phyloP scores from a whole-genome alignment of 1,140 invertebrate species.

The Leptonema lineaticorne region DNA sequence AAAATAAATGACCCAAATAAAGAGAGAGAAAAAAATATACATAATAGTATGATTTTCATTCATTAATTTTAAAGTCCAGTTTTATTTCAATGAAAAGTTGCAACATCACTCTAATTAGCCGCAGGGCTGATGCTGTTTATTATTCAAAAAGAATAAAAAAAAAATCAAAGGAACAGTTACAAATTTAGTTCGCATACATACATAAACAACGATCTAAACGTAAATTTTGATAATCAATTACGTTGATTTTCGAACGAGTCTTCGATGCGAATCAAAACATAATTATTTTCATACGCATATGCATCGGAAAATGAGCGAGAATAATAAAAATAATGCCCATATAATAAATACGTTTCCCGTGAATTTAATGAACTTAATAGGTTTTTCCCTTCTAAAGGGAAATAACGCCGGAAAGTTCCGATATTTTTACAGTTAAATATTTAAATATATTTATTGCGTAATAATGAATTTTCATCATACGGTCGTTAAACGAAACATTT shows the following conservation, averaged over 20 bases:
- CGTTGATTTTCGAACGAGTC: conserved; percentile 4
- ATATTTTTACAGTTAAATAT: conserved; percentile 8
- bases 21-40: no score
- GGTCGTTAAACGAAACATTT: neutral
- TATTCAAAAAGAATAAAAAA: neutral
- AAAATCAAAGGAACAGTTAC: conserved; percentile 9
- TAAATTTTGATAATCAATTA: conserved; percentile 8
- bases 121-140: neutral
- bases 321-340: neutral
- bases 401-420: conserved; percentile 3
- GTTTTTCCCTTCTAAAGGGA: conserved; percentile 1
- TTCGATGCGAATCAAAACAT: neutral
- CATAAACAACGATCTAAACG: neutral
- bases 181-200: neutral
- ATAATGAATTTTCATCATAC: neutral
- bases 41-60: no score
- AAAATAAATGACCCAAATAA: no score
- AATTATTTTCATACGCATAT: neutral
- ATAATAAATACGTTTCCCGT: neutral
- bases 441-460: neutral
- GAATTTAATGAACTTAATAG: neutral
- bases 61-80: neutral
- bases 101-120: neutral
- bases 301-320: neutral
- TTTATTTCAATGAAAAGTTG: no score